These are phyloP conservation scores for Pseudomugil tenellus DNA, from an alignment of 2,797 vertebrate genomes.

Conservation along the genomic window DNA sequence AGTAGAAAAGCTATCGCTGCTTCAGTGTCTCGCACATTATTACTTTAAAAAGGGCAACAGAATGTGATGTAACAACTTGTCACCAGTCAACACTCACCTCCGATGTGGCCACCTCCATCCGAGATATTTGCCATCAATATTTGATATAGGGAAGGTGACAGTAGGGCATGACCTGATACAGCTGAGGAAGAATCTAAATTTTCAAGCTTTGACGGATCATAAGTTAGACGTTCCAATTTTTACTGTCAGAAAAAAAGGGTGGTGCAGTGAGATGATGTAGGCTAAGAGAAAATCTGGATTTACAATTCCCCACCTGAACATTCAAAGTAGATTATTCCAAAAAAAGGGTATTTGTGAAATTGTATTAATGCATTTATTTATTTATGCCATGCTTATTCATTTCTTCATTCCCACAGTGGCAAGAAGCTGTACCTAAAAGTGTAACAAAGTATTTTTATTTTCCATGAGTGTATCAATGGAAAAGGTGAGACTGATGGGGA, in stretches of 20 bases:
- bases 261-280: no score
- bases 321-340: no score
- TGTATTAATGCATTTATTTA: no score
- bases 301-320: no score
- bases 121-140: slow-evolving; percentile 73
- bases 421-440: no score
- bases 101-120: slow-evolving; percentile 38
- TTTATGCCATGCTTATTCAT: no score
- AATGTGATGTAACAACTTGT: slow-evolving; percentile 51
- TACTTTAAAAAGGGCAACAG: slow-evolving; percentile 8
- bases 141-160: slow-evolving; percentile 61
- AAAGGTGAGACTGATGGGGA: slow-evolving; percentile 50
- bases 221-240: slow-evolving; percentile 62
- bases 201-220: slow-evolving; percentile 62
- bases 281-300: no score
- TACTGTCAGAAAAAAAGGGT: no score
- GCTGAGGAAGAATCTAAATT: slow-evolving; percentile 71
- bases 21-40: slow-evolving; percentile 10
- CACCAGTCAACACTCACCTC: slow-evolving; percentile 12
- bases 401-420: no score
- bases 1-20: background rate
- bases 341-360: no score
- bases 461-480: slow-evolving; percentile 36
- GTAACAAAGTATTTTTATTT: no score
- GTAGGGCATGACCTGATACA: slow-evolving; percentile 60